These are phyloP conservation scores for Sebastes cheni DNA, from an alignment of 2,797 vertebrate genomes.

Conservation along the genomic window DNA sequence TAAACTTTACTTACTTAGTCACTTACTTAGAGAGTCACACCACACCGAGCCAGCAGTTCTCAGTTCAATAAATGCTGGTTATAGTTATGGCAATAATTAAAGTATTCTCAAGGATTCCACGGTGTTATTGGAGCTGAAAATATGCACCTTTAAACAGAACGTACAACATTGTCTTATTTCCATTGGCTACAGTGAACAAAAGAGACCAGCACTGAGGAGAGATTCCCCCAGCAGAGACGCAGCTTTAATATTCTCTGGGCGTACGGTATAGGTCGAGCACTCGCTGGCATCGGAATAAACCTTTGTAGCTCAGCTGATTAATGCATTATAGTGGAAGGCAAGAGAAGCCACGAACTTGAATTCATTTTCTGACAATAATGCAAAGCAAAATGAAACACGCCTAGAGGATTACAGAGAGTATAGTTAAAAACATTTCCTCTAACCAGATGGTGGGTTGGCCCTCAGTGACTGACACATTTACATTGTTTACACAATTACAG, in stretches of 20 bases:
- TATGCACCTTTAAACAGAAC: conserved; percentile 17
- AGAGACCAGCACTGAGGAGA: conserved; percentile 2
- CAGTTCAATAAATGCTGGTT: background rate
- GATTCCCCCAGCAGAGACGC: conserved; percentile 2
- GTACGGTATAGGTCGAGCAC: background rate
- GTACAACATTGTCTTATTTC: conserved; percentile 18
- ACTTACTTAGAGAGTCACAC: too few species aligned
- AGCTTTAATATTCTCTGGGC: conserved; percentile 15
- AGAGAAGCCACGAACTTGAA: background rate
- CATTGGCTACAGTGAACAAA: conserved; percentile 12
- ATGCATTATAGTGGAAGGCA: conserved; percentile 19
- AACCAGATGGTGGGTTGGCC: background rate
- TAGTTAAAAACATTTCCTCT: background rate
- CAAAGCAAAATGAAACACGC: conserved; percentile 7
- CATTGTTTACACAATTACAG: background rate
- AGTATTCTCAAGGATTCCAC: conserved; percentile 7
- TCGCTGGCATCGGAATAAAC: conserved; percentile 4
- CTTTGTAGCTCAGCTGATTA: conserved; percentile 21
- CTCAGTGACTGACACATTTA: background rate
- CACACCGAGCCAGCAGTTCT: background rate
- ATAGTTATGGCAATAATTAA: conserved; percentile 9
- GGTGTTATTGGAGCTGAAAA: conserved; percentile 20
- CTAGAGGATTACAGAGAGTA: background rate
- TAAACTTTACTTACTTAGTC: background rate
- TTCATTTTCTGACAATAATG: conserved; percentile 26